Base-by-base conservation (phyloP, 2,888 invertebrate genomes). In the Tetranychus piercei region DNA sequence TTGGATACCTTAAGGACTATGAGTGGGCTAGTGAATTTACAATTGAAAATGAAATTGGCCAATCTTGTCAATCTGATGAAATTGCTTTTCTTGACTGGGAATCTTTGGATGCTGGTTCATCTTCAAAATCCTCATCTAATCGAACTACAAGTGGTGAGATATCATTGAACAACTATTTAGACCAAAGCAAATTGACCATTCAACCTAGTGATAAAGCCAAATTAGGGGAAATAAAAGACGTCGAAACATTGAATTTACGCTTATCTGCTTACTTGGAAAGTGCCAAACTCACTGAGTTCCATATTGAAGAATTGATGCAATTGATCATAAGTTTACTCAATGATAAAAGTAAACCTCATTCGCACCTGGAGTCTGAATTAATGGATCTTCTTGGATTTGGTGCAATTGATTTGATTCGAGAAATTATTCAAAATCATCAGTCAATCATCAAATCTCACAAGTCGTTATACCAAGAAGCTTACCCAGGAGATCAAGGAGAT, bases 51-150 rank as follows among this genome's bases (percentile, higher is more conserved):
- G 69, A 69, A 11, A 69, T 69, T 23, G 20, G 20, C 9, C 69
- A 69, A 69, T 23, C 22, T 23, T 23, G 22, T 69, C 22, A 18
- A 20, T 23, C 69, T 1, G 22, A 69, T 69, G 69, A 23, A 22
- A 69, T 69, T 23, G 69, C 18, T 23, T 69, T 69, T 69, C 69
- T 69, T 69, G 69, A 69, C 8, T 69, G 69, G 69, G 22, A 69
- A 20, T 69, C 69, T 5, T 23, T 69, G n/a, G 69, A 22, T 7
- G 9, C 34, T 11, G 11, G 55, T 2, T 55, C 55, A 55, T 15
- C 55, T 55, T 55, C 55, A 55, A 9, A 55, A 55, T 15, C 55
- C 15, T 55, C 55, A 55, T 55, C 55, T 55, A 9, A 55, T 55
- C 11, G 55, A 15, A 15, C 11, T 6, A 55, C 11, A 69, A 11